Base-by-base conservation (phyloP, 1,140 invertebrate species). In the Eciton burchellii region DNA sequence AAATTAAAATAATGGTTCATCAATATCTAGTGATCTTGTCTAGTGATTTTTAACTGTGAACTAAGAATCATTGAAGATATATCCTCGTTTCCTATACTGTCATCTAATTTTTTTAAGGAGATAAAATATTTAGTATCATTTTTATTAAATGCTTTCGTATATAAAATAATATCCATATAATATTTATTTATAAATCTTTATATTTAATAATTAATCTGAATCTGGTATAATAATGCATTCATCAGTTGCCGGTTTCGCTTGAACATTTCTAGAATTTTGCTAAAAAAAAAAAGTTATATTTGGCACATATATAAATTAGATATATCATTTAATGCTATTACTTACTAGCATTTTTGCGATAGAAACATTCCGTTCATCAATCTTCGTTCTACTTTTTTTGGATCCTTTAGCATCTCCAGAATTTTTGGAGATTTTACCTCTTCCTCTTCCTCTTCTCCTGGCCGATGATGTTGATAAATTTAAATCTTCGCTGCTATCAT, bases 151-250 rank as follows among this genome's bases (percentile, higher is more conserved):
- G n/a, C 19, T 71, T 59, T 49, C 19, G 45, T 54, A 24, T 26
- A 24, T 12, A 52, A 41, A 57, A 35, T 62, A 35, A 73, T 62
- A 70, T 26, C 66, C 29, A 57, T 83, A n/a, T n/a, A n/a, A n/a
- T n/a, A n/a, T n/a, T n/a, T n/a, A n/a, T n/a, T n/a, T n/a, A 24
- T 16, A 47, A 12, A 14, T 12, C 49, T 35, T 26, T 54, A 54
- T 56, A 49, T 5, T 43, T 59, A 65, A 41, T 54, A 43, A 43
- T 76, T 66, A 86, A 41, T 85, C 71, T 0, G 79, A 85, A 76
- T 86, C 83, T 3, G 43, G 45, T 65, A 86, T 26, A 2, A 66
- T 1, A 59, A 35, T 12, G 5, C 0, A 52, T 1, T 1, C 24
- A n/a, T 43, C 16, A 3, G 12, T 45, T 12, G 12, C 21, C 35